These are phyloP conservation scores for Thereva unica DNA, from an alignment of 2,888 invertebrate genomes.

Conservation along the genomic window DNA sequence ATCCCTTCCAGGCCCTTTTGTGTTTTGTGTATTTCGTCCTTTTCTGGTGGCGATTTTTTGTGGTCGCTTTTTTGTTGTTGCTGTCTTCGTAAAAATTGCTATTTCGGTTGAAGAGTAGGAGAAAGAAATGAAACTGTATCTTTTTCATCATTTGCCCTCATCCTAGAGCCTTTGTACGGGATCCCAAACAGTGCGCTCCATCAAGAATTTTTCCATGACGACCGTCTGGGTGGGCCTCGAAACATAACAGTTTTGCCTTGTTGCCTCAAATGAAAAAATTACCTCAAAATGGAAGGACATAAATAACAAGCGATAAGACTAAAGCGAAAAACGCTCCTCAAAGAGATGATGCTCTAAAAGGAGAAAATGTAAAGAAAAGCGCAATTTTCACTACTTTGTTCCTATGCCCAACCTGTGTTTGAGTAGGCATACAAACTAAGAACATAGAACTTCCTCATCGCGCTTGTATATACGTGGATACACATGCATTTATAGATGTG, in stretches of 20 bases:
- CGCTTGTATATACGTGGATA: slow-evolving; percentile 7
- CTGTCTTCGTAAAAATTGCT: no score
- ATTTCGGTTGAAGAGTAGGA: no score
- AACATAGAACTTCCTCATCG: not conserved
- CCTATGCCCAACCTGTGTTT: not conserved
- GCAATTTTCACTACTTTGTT: slow-evolving; percentile 7
- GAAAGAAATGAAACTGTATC: no score
- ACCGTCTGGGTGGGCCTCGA: not conserved
- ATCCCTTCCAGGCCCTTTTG: not conserved
- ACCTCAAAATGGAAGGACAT: slow-evolving; percentile 30
- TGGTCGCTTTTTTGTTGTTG: no score
- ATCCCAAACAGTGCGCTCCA: not conserved
- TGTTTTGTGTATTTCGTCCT: no score
- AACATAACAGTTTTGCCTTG: not conserved
- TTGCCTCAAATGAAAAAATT: slow-evolving; percentile 10
- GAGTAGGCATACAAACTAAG: not conserved
- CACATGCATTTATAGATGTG: no score
- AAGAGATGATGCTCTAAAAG: slow-evolving; percentile 9
- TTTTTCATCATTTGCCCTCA: no score
- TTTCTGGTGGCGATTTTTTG: no score
- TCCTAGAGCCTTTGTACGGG: not conserved
- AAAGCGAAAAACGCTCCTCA: slow-evolving; percentile 14
- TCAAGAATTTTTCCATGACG: not conserved
- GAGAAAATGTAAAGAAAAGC: not conserved
- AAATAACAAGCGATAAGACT: slow-evolving; percentile 31